Conservation (phyloP, 1,140 invertebrate genomes). For the Hypsibius dujardini region DNA sequence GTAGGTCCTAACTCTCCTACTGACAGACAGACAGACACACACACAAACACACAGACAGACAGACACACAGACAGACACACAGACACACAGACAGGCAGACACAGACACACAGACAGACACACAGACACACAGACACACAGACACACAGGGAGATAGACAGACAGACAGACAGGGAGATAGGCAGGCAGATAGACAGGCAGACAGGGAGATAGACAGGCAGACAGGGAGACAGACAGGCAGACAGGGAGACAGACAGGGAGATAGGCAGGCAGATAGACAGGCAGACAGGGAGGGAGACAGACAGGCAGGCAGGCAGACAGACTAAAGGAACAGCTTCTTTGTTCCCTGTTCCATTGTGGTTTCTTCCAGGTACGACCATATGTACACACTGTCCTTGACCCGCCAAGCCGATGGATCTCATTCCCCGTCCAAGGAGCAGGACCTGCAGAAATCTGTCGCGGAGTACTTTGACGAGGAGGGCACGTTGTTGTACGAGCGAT, state of each 20-base stretch:
- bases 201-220: neutral
- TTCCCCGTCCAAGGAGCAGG: conserved; percentile 41
- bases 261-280: too few species aligned
- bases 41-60: too few species aligned
- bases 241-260: too few species aligned
- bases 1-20: conserved; percentile 35
- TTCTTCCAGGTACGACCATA: conserved; percentile 61
- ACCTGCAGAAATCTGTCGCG: conserved; percentile 63
- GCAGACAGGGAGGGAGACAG: too few species aligned
- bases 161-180: neutral
- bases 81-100: too few species aligned
- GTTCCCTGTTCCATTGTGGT: conserved; percentile 18
- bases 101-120: too few species aligned
- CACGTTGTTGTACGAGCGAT: conserved; percentile 51
- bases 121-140: too few species aligned
- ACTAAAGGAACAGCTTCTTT: neutral
- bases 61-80: too few species aligned
- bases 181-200: neutral
- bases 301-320: conserved; percentile 20
- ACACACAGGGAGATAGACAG: neutral
- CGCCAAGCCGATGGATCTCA: conserved; percentile 44
- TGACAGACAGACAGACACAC: neutral
- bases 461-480: conserved; percentile 80
- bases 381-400: conserved; percentile 58
- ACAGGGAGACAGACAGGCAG: neutral